Conservation (phyloP, 2,888 invertebrate species). For the Dysmachus trigonus region DNA sequence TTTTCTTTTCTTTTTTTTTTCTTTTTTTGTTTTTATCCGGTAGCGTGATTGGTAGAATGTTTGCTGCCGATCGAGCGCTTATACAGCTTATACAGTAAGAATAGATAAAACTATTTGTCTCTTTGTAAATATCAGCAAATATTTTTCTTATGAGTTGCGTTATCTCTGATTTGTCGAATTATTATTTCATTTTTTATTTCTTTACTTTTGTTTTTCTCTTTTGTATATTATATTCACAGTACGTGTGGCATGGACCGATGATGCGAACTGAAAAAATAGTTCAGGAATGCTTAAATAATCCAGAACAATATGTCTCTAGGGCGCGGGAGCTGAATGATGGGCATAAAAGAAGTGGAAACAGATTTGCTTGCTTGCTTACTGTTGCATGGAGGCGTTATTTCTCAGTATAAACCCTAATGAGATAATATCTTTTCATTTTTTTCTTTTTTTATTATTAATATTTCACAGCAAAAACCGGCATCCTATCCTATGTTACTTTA, state of each 20-base stretch:
- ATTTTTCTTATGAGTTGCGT: neutral
- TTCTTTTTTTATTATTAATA: slow-evolving; percentile 21
- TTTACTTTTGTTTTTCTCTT: neutral
- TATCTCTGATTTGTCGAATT: slow-evolving; percentile 29
- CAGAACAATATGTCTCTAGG: neutral
- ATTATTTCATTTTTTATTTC: neutral
- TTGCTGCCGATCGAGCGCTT: slow-evolving; percentile 6
- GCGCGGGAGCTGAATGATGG: neutral
- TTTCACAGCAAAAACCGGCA: slow-evolving; percentile 27
- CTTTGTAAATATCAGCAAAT: slow-evolving; percentile 28
- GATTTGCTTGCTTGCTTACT: neutral
- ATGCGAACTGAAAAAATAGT: neutral
- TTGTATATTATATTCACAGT: slow-evolving; percentile 16
- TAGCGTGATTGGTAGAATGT: slow-evolving; percentile 16
- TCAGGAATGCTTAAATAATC: neutral
- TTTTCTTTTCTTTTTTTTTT: too few species aligned
- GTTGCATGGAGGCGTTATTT: slow-evolving; percentile 25
- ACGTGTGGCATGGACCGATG: neutral
- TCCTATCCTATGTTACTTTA: slow-evolving; percentile 29
- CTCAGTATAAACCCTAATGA: slow-evolving; percentile 35
- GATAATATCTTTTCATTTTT: neutral
- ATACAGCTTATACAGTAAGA: neutral
- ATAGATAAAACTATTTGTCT: slow-evolving; percentile 27
- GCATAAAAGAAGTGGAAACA: neutral
- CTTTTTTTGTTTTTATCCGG: too few species aligned